Conservation (phyloP, 2,113 vertebrate species). For the Dicerorhinus sumatrensis region DNA sequence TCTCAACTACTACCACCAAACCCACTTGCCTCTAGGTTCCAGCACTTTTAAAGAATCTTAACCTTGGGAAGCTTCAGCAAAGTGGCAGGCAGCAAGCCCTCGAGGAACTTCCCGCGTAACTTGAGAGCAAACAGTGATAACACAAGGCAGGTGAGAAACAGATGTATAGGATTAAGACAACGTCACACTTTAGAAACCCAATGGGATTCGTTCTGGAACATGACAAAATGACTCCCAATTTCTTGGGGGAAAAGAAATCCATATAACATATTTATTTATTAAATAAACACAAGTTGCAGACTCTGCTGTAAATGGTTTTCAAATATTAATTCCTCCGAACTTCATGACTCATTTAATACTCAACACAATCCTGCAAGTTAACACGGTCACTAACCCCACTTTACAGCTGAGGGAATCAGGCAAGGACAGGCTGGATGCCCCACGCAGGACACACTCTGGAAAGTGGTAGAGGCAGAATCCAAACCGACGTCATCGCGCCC, state of each 20-base stretch:
- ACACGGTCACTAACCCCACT: neutral
- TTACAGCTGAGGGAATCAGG: neutral
- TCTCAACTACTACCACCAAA: neutral
- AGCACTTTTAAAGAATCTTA: neutral
- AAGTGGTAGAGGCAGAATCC: neutral
- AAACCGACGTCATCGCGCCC: neutral
- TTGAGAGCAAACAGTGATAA: neutral
- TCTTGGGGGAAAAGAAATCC: neutral
- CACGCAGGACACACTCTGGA: neutral
- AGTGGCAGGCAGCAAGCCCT: neutral
- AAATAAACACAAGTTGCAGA: neutral
- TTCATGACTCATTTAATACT: slow-evolving; percentile 12
- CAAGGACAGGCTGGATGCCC: neutral
- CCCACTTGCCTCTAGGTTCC: neutral
- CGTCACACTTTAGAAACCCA: neutral
- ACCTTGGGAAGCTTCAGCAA: neutral
- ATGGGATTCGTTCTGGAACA: neutral
- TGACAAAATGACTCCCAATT: neutral
- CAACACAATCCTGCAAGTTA: neutral
- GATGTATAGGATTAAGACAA: neutral
- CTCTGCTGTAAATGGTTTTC: neutral
- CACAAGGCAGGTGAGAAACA: neutral
- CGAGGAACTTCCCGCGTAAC: neutral
- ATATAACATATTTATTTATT: neutral
- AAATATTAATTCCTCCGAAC: neutral